Evolutionary conservation across 2,888 invertebrate species (phyloP), one percentile per base, ranked within the genome.

Genomic region (Carabus problematicus): DNA sequence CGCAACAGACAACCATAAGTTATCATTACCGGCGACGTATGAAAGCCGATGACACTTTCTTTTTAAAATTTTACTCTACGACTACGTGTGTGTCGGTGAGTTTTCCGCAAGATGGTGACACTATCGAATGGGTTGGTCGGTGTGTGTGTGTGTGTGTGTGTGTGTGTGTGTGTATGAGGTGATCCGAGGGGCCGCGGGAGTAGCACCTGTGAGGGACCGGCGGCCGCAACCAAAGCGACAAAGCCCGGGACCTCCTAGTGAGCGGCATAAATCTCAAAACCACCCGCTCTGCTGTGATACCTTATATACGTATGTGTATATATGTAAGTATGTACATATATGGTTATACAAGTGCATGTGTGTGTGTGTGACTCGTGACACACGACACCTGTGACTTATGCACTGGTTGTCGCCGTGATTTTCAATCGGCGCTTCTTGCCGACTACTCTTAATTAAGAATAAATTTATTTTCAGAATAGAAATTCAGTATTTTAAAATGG

Each of bases 1-100:
- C 18, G 52, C 52, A 16, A 52, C 12, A 49, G 12, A 52, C 19
- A n/a, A 19, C 56, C 64, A 64, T 64, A 43, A 43, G 19, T 64
- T 42, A 64, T 64, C 55, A 64, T 64, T 64, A 64, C 56, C 39
- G 12, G 64, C 42, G 64, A 64, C 64, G 43, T 42, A 54, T 55
- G 64, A 52, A 45, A 55, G 14, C 45, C 64, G 64, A 56, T 56
- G 64, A 64, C 64, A 56, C 14, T 64, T 18, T 64, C 29, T 56
- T 55, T 64, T 64, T 58, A 52, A 29, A 52, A 52, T 52, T 52
- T 14, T 52, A 12, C 29, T n/a, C n/a, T n/a, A n/a, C 2, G 29
- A 29, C 3, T 29, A 29, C 29, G 29, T 29, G 29, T 29, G 29
- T 29, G 29, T 29, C 29, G 29, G 29, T 29, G 0, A 52, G 19